Base-by-base conservation (phyloP, 2,888 invertebrate genomes). In the Parnassius mnemosyne region DNA sequence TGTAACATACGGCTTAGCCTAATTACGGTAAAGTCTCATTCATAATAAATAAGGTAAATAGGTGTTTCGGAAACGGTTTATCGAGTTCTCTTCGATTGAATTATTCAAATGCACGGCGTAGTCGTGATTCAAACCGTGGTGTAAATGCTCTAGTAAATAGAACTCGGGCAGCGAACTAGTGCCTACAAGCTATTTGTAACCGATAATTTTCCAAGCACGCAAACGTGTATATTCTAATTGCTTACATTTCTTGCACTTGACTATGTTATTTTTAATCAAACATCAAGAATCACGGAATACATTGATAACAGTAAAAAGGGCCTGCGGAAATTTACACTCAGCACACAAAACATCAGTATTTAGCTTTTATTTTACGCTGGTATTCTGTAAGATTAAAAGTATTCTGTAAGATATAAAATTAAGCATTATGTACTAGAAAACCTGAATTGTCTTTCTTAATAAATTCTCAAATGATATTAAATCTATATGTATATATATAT, bases 41-140 rank as follows among this genome's bases (percentile, higher is more conserved):
- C 44, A 61, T 61, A 61, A 51, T 61, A 34, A 34, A 61, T 61
- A 0, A 43, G 46, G 51, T 56, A 56, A 56, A 53, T 53, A 52
- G 47, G 16, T 43, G 61, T 61, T 57, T 57, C 41, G 34, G 34
- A 34, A 25, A 10, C 46, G 64, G 63, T 65, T 67, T 72, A 66
- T 67, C 66, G 66, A 63, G 63, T 68, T n/a, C 25, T 47, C 61
- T 53, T 66, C 64, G 66, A 67, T 67, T 71, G 67, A 70, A 70
- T 71, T 70, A 73, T 72, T 71, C 66, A 71, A 69, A 58, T 51
- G 44, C 16, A 2, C 10, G n/a, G 44, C 34, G 1, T 58, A 51
- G 51, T 10, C 41, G 13, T 16, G n/a, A 42, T 58, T 58, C 43
- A 52, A 10, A 42, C 34, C 50, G 51, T 34, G 34, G 34, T 34